A percentile compares a stretch with the other conserved stretches of the same genome.
phyloP scores from a whole-genome alignment of 1,140 invertebrate species.

The Zelostemma sp. region DNA sequence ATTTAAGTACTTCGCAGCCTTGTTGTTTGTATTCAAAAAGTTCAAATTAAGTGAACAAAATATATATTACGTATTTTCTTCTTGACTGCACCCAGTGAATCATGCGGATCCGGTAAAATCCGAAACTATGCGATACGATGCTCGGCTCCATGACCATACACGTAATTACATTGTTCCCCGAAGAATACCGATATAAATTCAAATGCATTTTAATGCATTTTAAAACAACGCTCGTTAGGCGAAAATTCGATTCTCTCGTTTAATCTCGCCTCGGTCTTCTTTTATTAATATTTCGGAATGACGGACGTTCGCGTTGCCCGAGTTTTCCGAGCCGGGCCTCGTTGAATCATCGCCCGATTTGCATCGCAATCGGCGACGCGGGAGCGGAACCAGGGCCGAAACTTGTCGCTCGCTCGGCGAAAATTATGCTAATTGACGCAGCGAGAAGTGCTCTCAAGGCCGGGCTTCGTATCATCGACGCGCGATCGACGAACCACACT shows the following conservation, averaged over 20 bases:
- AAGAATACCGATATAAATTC: neutral
- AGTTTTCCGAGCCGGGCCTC: too few species aligned
- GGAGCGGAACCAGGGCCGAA: neutral
- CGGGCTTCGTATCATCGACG: constrained; percentile 10
- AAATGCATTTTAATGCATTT: neutral
- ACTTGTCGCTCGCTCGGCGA: too few species aligned
- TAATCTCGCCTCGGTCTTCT: too few species aligned
- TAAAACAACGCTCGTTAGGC: neutral
- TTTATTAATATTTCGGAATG: too few species aligned
- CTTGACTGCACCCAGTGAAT: neutral
- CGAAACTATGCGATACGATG: neutral
- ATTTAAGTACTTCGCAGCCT: too few species aligned
- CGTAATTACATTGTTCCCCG: neutral
- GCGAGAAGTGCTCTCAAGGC: constrained; percentile 20
- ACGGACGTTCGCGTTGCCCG: too few species aligned
- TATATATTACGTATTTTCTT: constrained; percentile 1
- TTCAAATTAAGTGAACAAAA: too few species aligned
- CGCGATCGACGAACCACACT: constrained; percentile 15
- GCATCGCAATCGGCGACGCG: constrained; percentile 1
- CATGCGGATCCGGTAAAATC: constrained; percentile 4
- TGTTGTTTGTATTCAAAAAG: too few species aligned
- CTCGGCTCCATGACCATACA: constrained; percentile 5
- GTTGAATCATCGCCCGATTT: too few species aligned
- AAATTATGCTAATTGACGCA: constrained; percentile 22
- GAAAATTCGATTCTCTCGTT: too few species aligned